Base-by-base conservation (phyloP, 2,113 vertebrate genomes). In the Centropristis striata region DNA sequence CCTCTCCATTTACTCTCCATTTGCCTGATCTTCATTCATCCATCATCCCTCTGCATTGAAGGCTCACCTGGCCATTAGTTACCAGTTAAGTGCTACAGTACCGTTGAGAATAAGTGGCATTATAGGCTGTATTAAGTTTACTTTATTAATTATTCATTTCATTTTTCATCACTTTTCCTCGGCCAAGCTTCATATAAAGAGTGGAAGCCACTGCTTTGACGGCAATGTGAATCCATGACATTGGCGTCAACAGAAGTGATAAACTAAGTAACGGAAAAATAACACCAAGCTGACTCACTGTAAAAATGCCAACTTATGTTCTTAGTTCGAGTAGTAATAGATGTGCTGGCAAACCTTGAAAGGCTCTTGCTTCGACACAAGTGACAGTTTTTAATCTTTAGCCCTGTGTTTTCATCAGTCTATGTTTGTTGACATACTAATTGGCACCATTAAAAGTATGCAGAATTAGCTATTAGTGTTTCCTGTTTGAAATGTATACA, bases 11-110 rank as follows among this genome's bases (percentile, higher is more conserved):
- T 54, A 64, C 54, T 41, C 28, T 57, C 65, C 51, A 37, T 53
- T 57, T 69, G 53, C 63, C 21, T 2, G 5, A 49, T 60, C 54
- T 47, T 42, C 37, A 61, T 69, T 41, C 80, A 71, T 72, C 79
- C 85, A 82, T 88, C 73, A 75, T 85, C 78, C 74, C 76, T 73
- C 58, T 50, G 60, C 75, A 20, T 6, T 23, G 32, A 71, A 65
- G 58, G 57, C 78, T 91, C 75, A 81, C 75, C 89, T 90, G 74
- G 71, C 79, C 70, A 79, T 84, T 74, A 69, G 76, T 86, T 71
- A 89, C 71, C 63, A 65, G 72, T 64, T 78, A 83, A 87, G 54
- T 81, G 78, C 80, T 57, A 53, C 71, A 55, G 32, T 12, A 16
- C 32, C 8, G 28, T 27, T 39, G 67, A 78, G 73, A 84, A 75